Conservation (phyloP, 2,888 invertebrate genomes). For the Eupithecia insigniata region DNA sequence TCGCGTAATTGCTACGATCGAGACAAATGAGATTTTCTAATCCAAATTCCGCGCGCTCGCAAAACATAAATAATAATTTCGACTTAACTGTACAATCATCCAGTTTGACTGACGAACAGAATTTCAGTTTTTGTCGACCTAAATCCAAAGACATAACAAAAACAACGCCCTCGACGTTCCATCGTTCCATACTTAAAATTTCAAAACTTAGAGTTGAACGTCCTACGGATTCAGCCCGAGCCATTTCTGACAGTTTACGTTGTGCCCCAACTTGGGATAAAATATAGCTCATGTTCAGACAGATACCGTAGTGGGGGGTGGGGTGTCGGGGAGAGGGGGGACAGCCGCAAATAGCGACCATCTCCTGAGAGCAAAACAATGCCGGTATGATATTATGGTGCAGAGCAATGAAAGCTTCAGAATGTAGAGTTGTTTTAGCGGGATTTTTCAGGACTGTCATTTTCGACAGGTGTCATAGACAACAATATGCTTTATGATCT, state of each 20-base stretch:
- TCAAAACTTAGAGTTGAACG: slow-evolving; percentile 78
- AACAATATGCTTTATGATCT: background rate
- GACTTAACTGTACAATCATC: slow-evolving; percentile 15
- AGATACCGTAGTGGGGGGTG: slow-evolving; percentile 68
- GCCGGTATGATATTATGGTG: slow-evolving; percentile 79
- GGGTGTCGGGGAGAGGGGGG: slow-evolving; percentile 53
- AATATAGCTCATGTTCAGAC: slow-evolving; percentile 82
- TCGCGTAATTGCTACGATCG: background rate
- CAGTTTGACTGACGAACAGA: slow-evolving; percentile 17
- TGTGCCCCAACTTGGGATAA: slow-evolving; percentile 79
- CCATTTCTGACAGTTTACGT: slow-evolving; percentile 82
- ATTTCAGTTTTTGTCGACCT: slow-evolving; percentile 27
- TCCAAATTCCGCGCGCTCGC: background rate
- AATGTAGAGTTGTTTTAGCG: slow-evolving; percentile 31
- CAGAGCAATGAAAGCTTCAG: slow-evolving; percentile 57
- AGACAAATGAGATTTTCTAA: slow-evolving; percentile 3
- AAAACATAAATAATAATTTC: slow-evolving; percentile 12
- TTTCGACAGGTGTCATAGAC: slow-evolving; percentile 19
- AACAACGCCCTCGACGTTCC: slow-evolving; percentile 21
- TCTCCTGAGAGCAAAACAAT: slow-evolving; percentile 81
- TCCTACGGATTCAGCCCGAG: slow-evolving; percentile 70
- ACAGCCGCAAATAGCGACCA: slow-evolving; percentile 81
- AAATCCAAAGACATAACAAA: slow-evolving; percentile 40
- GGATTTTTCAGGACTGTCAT: slow-evolving; percentile 28
- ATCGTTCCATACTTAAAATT: slow-evolving; percentile 54